Evolutionary conservation across 2,888 invertebrate species (phyloP).

Genomic region (Dryomyza anilis): DNA sequence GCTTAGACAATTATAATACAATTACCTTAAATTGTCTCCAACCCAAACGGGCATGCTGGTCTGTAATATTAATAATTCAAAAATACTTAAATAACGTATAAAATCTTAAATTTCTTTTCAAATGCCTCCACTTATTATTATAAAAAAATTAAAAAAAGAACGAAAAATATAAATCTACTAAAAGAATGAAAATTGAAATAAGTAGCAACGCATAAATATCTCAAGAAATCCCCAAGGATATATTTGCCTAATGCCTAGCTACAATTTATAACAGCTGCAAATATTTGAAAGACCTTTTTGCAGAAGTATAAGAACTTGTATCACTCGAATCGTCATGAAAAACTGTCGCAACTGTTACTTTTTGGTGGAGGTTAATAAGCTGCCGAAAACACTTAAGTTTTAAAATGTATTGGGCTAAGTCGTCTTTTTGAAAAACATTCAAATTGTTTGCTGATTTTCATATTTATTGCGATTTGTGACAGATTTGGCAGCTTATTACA

Average conservation of each 20-base stretch:
- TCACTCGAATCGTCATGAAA: neutral
- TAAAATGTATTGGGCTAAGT: too few relatives aligned
- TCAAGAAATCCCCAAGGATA: conserved; percentile 28
- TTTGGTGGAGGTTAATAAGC: neutral
- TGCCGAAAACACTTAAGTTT: neutral
- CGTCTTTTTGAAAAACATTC: neutral
- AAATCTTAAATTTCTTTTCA: too few relatives aligned
- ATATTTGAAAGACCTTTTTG: conserved; percentile 11
- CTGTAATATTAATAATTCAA: too few relatives aligned
- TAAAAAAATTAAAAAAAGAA: too few relatives aligned
- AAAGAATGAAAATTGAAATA: too few relatives aligned
- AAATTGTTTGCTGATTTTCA: conserved; percentile 7
- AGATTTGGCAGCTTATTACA: conserved; percentile 15
- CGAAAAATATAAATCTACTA: too few relatives aligned
- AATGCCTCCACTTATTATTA: too few relatives aligned
- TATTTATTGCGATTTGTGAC: conserved; percentile 8
- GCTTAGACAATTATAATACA: too few relatives aligned
- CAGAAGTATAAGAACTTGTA: neutral
- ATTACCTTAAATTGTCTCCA: too few relatives aligned
- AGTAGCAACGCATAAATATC: too few relatives aligned
- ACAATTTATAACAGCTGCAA: conserved; percentile 3
- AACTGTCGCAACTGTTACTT: neutral
- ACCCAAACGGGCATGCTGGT: too few relatives aligned
- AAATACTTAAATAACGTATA: too few relatives aligned
- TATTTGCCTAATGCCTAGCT: conserved; percentile 26